Base-by-base conservation (phyloP, 1,140 invertebrate species). In the Brachionus rubens region DNA sequence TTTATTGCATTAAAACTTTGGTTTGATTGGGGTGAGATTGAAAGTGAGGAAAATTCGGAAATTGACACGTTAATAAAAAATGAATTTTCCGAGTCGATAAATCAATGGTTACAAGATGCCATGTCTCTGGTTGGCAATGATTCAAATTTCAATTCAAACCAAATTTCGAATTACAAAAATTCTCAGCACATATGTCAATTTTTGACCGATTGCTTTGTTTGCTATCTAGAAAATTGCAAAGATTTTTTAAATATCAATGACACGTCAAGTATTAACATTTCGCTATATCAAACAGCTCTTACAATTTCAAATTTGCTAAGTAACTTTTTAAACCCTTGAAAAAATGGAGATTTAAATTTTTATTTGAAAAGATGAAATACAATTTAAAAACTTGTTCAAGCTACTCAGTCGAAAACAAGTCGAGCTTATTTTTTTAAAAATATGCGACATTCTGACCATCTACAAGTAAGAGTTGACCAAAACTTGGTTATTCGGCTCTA, bases 121-220 rank as follows among this genome's bases (percentile, higher is more conserved):
- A 21, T 26, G 1, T 0, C 10, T 24, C 24, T 21, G 19, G 24
- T 59, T 33, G 24, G 5, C 2, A 10, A 30, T 1, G 65, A 68
- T 19, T 26, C 16, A 19, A 65, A 65, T 36, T 9, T 9, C 33
- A 36, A 36, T 41, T 43, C 65, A 48, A 68, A 68, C 46, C 65
- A 68, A 70, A 70, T 70, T 30, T 47, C 67, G 4, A 52, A 54
- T 41, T 72, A 41, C 19, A 72, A 72, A 40, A 72, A 33, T 54
- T 48, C 28, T 6, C 68, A 50, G 50, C 7, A 36, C 19, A 40
- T 72, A 10, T 16, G 19, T n/a, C 68, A 72, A 30, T 48, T 54
- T 50, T 48, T 72, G 7, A 24, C 19, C 14, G 68, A 72, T 36
- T 50, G 12, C 50, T 72, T 52, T 30, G 19, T 21, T 3, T 36